These are phyloP conservation scores for Chrysochloris asiatica DNA, from an alignment of 2,113 vertebrate species.

Conservation along the genomic window DNA sequence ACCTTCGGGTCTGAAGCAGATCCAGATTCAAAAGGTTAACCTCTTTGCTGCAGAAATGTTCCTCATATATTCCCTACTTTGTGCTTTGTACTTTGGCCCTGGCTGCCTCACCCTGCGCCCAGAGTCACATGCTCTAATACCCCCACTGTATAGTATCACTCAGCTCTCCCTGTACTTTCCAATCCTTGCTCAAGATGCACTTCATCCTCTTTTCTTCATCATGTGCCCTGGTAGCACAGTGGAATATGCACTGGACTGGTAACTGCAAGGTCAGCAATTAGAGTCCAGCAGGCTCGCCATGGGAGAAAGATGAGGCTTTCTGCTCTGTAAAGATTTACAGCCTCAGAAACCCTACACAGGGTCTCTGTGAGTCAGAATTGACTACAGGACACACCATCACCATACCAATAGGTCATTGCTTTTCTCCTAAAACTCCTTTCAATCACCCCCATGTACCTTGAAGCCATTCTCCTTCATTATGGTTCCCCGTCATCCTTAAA, in stretches of 20 bases:
- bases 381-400: too few species aligned
- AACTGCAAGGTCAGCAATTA: too few species aligned
- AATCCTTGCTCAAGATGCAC: background rate
- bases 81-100: background rate
- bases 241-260: too few species aligned
- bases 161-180: background rate
- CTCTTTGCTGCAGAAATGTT: background rate
- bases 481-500: background rate
- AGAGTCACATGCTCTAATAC: background rate
- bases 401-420: background rate
- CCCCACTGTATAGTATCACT: background rate
- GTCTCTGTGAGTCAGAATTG: too few species aligned
- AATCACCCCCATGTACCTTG: background rate
- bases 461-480: background rate
- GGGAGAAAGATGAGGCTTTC: too few species aligned
- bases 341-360: too few species aligned
- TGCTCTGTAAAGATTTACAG: too few species aligned
- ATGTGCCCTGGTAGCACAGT: too few species aligned
- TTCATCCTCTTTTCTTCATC: background rate
- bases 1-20: background rate
- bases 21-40: background rate
- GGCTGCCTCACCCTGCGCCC: background rate
- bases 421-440: background rate
- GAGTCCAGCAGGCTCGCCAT: too few species aligned
- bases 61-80: background rate